Conservation (phyloP, 35 echinoderm and acorn worm species). For the Ophiothrix spiculata region DNA sequence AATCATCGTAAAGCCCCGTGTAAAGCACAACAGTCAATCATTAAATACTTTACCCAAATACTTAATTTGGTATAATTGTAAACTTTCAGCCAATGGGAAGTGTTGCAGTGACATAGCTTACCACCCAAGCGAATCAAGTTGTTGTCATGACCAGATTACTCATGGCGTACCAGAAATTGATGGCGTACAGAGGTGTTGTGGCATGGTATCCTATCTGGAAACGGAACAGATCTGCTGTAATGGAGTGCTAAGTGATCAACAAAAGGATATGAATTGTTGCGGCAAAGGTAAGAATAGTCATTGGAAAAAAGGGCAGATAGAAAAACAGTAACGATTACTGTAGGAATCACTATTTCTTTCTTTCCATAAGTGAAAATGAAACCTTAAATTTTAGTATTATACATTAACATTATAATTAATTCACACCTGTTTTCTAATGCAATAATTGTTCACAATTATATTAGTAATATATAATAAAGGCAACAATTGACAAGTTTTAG, state of each 20-base stretch:
- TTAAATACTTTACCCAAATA: background rate
- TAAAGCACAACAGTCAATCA: background rate
- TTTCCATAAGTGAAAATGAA: background rate
- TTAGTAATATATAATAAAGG: background rate
- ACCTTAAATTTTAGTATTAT: no score
- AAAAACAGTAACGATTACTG: background rate
- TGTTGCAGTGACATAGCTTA: conserved; percentile 9
- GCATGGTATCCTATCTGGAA: conserved; percentile 1
- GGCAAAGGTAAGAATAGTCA: conserved; percentile 12
- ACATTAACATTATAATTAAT: background rate
- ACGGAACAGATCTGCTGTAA: conserved; percentile 13
- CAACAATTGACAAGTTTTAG: background rate
- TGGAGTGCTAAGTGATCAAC: background rate
- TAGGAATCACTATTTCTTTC: background rate
- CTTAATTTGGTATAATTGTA: background rate
- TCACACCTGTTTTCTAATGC: background rate
- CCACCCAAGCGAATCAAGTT: background rate
- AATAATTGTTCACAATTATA: background rate
- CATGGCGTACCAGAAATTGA: conserved; percentile 28
- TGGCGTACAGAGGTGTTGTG: conserved; percentile 12
- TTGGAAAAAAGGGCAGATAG: background rate
- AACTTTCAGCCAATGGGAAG: conserved; percentile 11
- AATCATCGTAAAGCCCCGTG: background rate
- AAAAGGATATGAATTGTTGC: conserved; percentile 7
- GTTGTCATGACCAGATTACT: background rate